Evolutionary conservation across 2,888 invertebrate species (phyloP).

Genomic region (Notocelia uddmanniana): DNA sequence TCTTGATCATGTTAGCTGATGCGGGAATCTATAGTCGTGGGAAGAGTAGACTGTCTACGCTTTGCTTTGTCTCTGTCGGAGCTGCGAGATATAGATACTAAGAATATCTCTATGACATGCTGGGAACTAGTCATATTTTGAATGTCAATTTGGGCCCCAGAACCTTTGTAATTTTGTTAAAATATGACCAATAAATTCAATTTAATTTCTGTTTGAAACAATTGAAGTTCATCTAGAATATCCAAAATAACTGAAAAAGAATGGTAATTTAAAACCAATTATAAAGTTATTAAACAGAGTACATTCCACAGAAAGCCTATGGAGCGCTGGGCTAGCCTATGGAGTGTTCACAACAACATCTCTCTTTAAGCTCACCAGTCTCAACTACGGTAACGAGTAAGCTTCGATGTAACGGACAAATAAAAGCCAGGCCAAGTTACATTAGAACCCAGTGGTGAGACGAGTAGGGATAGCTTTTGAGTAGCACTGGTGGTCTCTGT

Average conservation of each 20-base stretch:
- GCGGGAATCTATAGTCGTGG: no score
- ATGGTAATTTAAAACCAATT: conserved; percentile 46
- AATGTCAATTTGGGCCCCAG: background rate
- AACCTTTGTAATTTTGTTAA: background rate
- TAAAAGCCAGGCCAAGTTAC: background rate
- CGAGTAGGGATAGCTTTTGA: background rate
- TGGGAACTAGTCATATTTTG: background rate
- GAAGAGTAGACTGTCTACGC: no score
- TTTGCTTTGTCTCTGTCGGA: background rate
- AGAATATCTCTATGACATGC: no score
- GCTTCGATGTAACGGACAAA: background rate
- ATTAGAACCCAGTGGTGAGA: background rate
- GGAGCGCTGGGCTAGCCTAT: conserved; percentile 55
- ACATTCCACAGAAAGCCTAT: conserved; percentile 63
- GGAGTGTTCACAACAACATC: background rate
- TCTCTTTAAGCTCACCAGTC: background rate
- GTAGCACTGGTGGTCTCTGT: conserved; percentile 58
- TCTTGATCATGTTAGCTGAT: no score
- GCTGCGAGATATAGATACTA: background rate
- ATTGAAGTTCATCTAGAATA: conserved; percentile 21
- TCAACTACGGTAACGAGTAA: background rate
- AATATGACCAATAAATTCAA: conserved; percentile 2
- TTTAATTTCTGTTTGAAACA: background rate
- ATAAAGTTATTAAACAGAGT: conserved; percentile 50
- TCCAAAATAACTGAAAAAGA: conserved; percentile 40